A percentile compares a stretch with the other conserved stretches of the same genome.
Evolutionary conservation across 2,888 invertebrate genomes (phyloP).

Genomic region (Zhuqinia jingwanae): DNA sequence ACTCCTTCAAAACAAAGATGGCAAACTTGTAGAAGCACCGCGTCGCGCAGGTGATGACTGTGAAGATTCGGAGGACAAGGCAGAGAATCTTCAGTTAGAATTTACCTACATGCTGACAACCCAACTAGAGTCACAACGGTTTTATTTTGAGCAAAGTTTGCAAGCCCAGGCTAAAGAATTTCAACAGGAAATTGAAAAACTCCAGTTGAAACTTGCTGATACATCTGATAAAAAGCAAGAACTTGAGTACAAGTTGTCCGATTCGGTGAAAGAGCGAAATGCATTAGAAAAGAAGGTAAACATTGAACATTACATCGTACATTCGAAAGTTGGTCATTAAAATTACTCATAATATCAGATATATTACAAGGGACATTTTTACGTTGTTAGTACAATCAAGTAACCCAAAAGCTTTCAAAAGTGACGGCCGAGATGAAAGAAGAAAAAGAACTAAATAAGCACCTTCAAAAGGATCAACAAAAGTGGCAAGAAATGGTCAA

Average conservation of each 20-base stretch:
- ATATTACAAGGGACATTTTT: not conserved
- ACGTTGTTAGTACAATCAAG: slow-evolving; percentile 75
- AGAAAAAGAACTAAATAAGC: slow-evolving; percentile 91
- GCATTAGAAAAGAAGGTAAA: slow-evolving; percentile 86
- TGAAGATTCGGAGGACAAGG: slow-evolving; percentile 86
- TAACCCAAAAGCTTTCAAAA: slow-evolving; percentile 83
- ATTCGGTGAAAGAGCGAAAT: slow-evolving; percentile 86
- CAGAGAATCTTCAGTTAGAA: slow-evolving; percentile 97
- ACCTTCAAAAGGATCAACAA: slow-evolving; percentile 88
- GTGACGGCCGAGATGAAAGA: slow-evolving; percentile 88
- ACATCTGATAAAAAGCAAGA: slow-evolving; percentile 58
- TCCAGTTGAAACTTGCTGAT: slow-evolving; percentile 65
- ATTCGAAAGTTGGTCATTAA: no score
- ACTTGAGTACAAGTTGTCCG: slow-evolving; percentile 80
- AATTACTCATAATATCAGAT: no score
- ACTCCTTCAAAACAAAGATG: slow-evolving; percentile 98
- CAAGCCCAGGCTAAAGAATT: slow-evolving; percentile 81
- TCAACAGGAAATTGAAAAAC: slow-evolving; percentile 75
- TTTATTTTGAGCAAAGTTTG: slow-evolving; percentile 93
- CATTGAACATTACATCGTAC: not conserved
- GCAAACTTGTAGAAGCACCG: slow-evolving; percentile 91
- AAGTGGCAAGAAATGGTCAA: slow-evolving; percentile 86
- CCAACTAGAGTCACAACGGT: slow-evolving; percentile 96
- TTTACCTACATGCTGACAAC: slow-evolving; percentile 97
- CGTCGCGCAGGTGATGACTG: slow-evolving; percentile 79